Base-by-base conservation (phyloP, 1,140 invertebrate species). In the Ceratosolen fusciceps region DNA sequence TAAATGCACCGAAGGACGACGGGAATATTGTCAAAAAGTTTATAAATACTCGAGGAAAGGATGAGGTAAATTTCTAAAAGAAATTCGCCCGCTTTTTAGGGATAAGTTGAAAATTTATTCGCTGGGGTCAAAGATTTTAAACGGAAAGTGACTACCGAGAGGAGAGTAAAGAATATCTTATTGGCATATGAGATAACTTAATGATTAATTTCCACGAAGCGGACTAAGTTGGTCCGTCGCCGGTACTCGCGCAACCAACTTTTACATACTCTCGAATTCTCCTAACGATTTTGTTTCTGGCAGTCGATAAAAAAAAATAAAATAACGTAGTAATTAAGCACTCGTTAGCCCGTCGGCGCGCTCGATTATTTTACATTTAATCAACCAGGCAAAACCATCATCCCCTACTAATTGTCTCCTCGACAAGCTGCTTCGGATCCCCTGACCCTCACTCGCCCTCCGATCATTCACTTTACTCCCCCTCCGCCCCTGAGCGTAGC, bases 341-440 rank as follows among this genome's bases (percentile, higher is more conserved):
- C 82, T 82, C 83, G 79, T 86, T 85, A 85, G 68, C 39, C n/a
- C 26, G 24, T 29, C 58, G 1, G 5, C 16, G 12, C 74, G 81
- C 79, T 80, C 82, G 84, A 83, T 86, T 82, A 83, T 77, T 81
- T 70, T 24, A 67, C 81, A 82, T 86, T 85, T 85, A 86, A 85
- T 86, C 83, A 85, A 83, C 82, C 81, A 80, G 80, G 82, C 71
- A 81, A 83, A 81, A 83, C 83, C 74, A 83, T 82, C 79, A 79
- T 75, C 82, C 31, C 37, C 67, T 65, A 78, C 75, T 85, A 84
- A 84, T 85, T 82, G 83, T 82, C 73, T 82, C 67, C 67, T 77
- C 43, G 29, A 56, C 21, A 37, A 37, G 19, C 1, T n/a, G 10
- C 14, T 24, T 37, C 34, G 39, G 16, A 71, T 54, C 26, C 26